Evolutionary conservation across 2,797 vertebrate genomes (phyloP), one percentile per base, ranked within the genome.

Genomic region (Steatocranus sp.): DNA sequence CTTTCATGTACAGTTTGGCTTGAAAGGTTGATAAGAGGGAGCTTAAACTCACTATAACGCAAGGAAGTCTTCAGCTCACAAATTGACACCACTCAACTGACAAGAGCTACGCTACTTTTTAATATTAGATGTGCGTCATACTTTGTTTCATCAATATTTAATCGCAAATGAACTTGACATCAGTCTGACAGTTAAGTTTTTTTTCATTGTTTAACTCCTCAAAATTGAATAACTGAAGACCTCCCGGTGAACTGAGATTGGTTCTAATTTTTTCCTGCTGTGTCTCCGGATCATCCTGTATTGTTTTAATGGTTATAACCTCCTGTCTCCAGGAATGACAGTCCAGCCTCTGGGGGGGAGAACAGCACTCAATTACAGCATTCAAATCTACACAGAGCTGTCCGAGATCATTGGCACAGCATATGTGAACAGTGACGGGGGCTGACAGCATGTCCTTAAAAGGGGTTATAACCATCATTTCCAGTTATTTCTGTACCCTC

Each of bases 341-440:
- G 84, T 70, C 63, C 18, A 79, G 66, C 81, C 89, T 83, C 85
- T 51, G 23, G n/a, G 20, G 32, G 15, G 34, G 63, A 53, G 27
- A n/a, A 10, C 51, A 46, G 86, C 7, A 30, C 90, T 92, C 92
- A 93, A 93, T 94, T 94, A 92, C 84, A 78, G 86, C 92, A 75
- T 87, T 93, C 93, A 93, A 89, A 91, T 94, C 93, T 68, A 80
- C 86, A 76, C 80, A 5, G 46, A 86, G 88, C 89, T 88, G 89
- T 92, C 92, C 8, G 23, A 79, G 81, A 86, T 84, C 86, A 79
- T 83, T 6, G 80, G 15, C 70, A 30, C 80, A 87, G 78, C 90
- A 87, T 85, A 92, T 91, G 90, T 86, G 90, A 85, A 73, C 68
- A 8, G 78, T 79, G 90, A 90, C 79, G 5, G 81, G 73, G 79